These are phyloP conservation scores for Speoplatyrhinus poulsoni DNA, from an alignment of 2,113 vertebrate genomes.

Conservation along the genomic window DNA sequence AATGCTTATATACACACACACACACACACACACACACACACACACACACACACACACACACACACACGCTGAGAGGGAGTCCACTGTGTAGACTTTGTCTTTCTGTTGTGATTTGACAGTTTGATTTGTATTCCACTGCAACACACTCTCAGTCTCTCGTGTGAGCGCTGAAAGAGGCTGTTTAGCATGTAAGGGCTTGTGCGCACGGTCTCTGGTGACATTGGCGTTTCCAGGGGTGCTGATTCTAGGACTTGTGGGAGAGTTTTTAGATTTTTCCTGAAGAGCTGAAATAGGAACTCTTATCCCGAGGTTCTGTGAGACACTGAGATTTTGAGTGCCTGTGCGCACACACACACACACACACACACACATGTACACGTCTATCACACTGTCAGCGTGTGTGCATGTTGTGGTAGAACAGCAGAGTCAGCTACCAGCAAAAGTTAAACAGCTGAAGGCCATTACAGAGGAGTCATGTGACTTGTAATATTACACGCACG, in stretches of 20 bases:
- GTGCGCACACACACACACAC: background rate
- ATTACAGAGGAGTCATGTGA: conserved; percentile 68
- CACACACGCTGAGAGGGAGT: conserved; percentile 37
- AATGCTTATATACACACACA: too few species aligned
- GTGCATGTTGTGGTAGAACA: conserved; percentile 38
- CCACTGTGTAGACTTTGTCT: conserved; percentile 50
- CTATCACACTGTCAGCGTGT: background rate
- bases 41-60: conserved; percentile 21
- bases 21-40: conserved; percentile 22
- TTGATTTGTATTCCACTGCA: conserved; percentile 51
- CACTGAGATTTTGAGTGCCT: conserved; percentile 20
- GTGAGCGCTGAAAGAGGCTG: background rate
- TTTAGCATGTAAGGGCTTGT: conserved; percentile 9
- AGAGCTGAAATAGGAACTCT: conserved; percentile 59
- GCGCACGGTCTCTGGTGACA: conserved; percentile 37
- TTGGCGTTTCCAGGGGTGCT: conserved; percentile 42
- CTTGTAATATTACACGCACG: background rate
- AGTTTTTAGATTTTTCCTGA: conserved; percentile 29
- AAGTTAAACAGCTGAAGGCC: conserved; percentile 69
- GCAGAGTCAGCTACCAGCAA: conserved; percentile 62
- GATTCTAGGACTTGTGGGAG: conserved; percentile 37
- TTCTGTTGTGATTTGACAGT: conserved; percentile 51
- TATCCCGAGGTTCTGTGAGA: conserved; percentile 37
- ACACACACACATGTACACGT: background rate
- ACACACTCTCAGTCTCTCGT: conserved; percentile 15